These are phyloP conservation scores for Metridium senile DNA, from an alignment of 92 coral and sea anemone species.

Conservation along the genomic window DNA sequence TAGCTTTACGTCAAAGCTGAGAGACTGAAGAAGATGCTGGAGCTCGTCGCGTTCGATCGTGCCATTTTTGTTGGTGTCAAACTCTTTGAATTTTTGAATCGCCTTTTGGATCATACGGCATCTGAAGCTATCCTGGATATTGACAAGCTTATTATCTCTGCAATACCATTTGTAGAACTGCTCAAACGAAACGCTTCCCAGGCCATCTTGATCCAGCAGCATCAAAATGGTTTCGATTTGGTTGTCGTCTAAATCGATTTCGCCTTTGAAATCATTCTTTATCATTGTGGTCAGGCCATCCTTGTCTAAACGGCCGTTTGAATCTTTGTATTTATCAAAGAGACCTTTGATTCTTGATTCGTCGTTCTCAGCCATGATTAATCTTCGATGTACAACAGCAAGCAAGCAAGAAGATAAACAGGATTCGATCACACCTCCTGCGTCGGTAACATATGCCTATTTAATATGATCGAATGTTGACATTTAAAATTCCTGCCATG, in stretches of 20 bases:
- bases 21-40: conserved; percentile 57
- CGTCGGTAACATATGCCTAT: background rate
- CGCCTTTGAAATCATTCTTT: conserved; percentile 17
- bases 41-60: conserved; percentile 84
- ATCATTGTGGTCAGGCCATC: conserved; percentile 52
- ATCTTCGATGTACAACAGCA: background rate
- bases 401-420: background rate
- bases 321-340: conserved; percentile 82
- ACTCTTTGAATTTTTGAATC: conserved; percentile 70
- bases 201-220: conserved; percentile 89
- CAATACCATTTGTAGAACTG: conserved; percentile 81
- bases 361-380: conserved; percentile 40
- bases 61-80: conserved; percentile 77
- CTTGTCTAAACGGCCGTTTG: conserved; percentile 60
- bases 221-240: conserved; percentile 73
- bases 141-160: conserved; percentile 62
- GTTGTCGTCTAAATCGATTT: conserved; percentile 58
- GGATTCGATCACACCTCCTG: conserved; percentile 16
- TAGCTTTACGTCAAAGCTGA: conserved; percentile 48
- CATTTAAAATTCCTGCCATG: conserved; percentile 6
- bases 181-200: conserved; percentile 68
- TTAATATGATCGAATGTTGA: conserved; percentile 12
- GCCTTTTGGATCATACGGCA: conserved; percentile 70
- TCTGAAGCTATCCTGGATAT: conserved; percentile 66
- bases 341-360: conserved; percentile 75